These are phyloP conservation scores for Apoderus coryli DNA, from an alignment of 2,888 invertebrate genomes.

Conservation along the genomic window DNA sequence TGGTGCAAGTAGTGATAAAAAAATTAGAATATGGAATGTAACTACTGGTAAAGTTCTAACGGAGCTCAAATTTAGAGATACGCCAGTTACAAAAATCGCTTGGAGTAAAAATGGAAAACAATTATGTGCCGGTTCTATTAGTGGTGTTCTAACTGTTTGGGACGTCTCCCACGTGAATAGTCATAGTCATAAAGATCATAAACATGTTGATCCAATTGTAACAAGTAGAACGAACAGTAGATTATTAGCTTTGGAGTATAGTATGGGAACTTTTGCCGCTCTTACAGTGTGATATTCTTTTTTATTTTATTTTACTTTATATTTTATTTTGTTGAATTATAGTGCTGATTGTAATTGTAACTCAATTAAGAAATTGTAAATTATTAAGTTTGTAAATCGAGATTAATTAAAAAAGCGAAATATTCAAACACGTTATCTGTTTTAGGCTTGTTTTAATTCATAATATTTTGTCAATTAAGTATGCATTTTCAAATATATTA, in stretches of 20 bases:
- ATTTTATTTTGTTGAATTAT: too few relatives aligned
- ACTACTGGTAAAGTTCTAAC: constrained; percentile 45
- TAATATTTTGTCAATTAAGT: too few relatives aligned
- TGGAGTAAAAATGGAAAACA: constrained; percentile 45
- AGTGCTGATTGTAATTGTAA: too few relatives aligned
- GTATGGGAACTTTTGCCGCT: constrained; percentile 11
- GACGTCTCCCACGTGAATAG: constrained; percentile 28
- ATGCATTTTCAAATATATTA: too few relatives aligned
- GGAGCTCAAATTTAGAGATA: constrained; percentile 50
- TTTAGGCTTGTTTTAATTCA: too few relatives aligned
- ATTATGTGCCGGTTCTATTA: constrained; percentile 53
- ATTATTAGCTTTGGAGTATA: constrained; percentile 13
- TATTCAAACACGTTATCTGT: too few relatives aligned
- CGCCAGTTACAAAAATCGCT: constrained; percentile 43
- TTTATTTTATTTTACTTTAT: too few relatives aligned
- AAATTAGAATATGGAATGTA: constrained; percentile 60
- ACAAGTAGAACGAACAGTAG: constrained; percentile 8
- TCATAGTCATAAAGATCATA: neutral
- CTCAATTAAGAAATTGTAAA: too few relatives aligned
- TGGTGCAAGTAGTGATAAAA: constrained; percentile 65
- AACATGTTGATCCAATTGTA: constrained; percentile 2
- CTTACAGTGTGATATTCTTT: constrained; percentile 1
- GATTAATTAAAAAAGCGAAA: too few relatives aligned
- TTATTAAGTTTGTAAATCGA: too few relatives aligned
- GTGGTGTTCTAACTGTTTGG: constrained; percentile 52